A percentile compares a stretch with the other conserved stretches of the same genome.
phyloP scores from a whole-genome alignment of 35 echinoderm and acorn worm species.

The Apostichopus parvimensis region DNA sequence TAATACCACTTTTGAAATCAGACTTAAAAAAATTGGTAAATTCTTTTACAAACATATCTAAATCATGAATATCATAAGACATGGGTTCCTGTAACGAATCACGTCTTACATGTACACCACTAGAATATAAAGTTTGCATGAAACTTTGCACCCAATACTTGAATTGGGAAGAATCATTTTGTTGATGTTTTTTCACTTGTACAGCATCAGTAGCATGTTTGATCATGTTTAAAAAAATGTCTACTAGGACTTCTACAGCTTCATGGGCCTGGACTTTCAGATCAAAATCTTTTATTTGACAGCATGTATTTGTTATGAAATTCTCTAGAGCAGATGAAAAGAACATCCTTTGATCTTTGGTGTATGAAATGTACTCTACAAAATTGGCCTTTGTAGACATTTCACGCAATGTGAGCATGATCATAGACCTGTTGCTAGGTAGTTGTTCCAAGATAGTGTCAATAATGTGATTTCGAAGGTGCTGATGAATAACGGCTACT shows the following conservation, averaged over 20 bases:
- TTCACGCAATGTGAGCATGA: neutral
- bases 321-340: neutral
- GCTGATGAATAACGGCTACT: neutral
- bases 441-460: neutral
- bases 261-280: neutral
- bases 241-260: accelerated
- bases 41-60: neutral
- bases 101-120: neutral
- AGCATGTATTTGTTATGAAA: neutral
- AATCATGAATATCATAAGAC: neutral
- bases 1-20: neutral
- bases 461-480: too few species aligned
- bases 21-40: neutral
- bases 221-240: too few species aligned
- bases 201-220: neutral
- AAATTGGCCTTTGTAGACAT: neutral
- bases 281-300: neutral
- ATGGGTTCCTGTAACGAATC: neutral
- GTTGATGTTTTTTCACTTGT: neutral
- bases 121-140: neutral
- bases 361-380: neutral
- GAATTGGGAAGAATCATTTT: neutral
- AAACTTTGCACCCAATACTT: neutral
- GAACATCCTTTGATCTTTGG: neutral
- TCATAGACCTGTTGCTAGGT: neutral